phyloP scores from a whole-genome alignment of 1,140 invertebrate genomes.

The Zaprionus lachaisei region DNA sequence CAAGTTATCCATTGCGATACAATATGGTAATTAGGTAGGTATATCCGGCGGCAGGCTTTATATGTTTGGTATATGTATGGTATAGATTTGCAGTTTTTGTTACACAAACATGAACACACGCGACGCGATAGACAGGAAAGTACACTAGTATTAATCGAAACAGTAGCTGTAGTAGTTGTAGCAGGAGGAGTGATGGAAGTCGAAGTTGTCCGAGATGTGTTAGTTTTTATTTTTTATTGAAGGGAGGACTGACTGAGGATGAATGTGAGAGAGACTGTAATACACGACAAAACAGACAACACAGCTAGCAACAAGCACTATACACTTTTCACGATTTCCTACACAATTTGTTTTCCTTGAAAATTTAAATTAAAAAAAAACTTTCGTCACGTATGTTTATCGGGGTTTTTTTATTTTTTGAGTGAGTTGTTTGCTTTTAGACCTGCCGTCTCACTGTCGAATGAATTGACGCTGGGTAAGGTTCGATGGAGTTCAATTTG shows the following conservation, averaged over 20 bases:
- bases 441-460: constrained; percentile 45
- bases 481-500: constrained; percentile 1
- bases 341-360: not conserved
- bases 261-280: not conserved
- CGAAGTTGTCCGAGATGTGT: not conserved
- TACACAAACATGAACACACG: constrained; percentile 1
- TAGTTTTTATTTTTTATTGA: not conserved
- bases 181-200: not conserved
- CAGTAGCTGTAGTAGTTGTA: not conserved
- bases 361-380: not conserved
- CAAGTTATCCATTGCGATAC: constrained; percentile 59
- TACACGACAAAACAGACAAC: constrained; percentile 1
- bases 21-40: not conserved
- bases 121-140: not conserved
- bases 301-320: not conserved
- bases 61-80: too few relatives aligned
- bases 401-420: constrained; percentile 31
- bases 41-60: not conserved
- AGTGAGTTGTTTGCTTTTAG: constrained; percentile 38
- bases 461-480: constrained; percentile 40
- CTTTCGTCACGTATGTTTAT: constrained; percentile 11
- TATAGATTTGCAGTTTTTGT: not conserved
- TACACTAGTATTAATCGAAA: not conserved
- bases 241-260: not conserved
- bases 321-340: not conserved